Conservation (phyloP, 2,888 invertebrate species). For the Lycocerus yunnanus region DNA sequence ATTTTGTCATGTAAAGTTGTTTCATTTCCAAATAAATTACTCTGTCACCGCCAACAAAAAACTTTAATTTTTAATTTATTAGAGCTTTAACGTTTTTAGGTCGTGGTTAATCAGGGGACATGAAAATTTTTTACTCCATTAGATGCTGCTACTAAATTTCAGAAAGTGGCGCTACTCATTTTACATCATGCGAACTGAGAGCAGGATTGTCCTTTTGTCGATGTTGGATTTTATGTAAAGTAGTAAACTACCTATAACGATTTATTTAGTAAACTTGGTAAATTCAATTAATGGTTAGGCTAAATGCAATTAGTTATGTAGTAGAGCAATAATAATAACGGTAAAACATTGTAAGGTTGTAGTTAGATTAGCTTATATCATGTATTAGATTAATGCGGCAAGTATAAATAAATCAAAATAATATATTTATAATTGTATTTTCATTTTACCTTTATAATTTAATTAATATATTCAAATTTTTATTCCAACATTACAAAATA, state of each 20-base stretch:
- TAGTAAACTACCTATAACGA: background rate
- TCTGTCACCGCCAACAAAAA: background rate
- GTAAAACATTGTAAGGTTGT: background rate
- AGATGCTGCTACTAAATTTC: background rate
- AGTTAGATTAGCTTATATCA: background rate
- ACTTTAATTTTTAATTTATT: background rate
- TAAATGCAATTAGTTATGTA: background rate
- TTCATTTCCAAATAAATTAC: background rate
- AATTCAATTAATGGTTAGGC: background rate
- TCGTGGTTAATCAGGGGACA: too few species aligned
- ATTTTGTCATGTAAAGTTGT: background rate
- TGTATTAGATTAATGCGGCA: background rate
- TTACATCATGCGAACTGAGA: background rate
- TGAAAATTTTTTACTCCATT: background rate
- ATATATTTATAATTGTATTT: background rate
- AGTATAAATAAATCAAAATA: background rate
- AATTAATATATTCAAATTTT: background rate
- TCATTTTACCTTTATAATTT: background rate
- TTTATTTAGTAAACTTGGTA: background rate
- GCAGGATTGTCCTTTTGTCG: background rate
- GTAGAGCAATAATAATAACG: slow-evolving; percentile 1
- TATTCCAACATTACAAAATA: background rate
- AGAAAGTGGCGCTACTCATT: background rate
- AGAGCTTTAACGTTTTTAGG: background rate
- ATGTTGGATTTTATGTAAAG: background rate